Evolutionary conservation across 2,113 vertebrate species (phyloP), one percentile per base, ranked within the genome.

Genomic region (Cygnus atratus): DNA sequence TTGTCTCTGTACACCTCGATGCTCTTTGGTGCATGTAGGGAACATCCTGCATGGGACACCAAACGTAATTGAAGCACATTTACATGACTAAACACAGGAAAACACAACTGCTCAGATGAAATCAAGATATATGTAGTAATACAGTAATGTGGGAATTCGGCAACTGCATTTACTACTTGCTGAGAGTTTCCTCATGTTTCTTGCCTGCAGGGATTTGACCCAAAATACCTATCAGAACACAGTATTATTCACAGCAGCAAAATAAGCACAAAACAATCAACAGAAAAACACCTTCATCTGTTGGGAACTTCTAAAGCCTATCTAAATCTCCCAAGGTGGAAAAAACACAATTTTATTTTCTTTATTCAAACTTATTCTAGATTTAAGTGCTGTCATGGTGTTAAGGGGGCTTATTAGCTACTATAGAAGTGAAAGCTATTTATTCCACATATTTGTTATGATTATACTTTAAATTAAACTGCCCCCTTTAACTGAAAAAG

Each of bases 381-480:
- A 46, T 80, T 92, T 94, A 91, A 86, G 41, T 78, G 79, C 35
- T 87, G 43, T 90, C 6, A 7, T 67, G 68, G 72, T 67, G 35
- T 75, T 96, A 87, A 84, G 65, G 52, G 74, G 35, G 29, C n/a
- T 92, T 90, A 84, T 84, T 86, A 95, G 61, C 16, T 92, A 72
- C 57, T 25, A 52, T 1, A 78, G 57, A 92, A 61, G 61, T 68
- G 57, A 94, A 96, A 96, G 14, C 29, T 93, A 90, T 93, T 91
- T 94, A 85, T 94, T 93, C 46, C 43, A 84, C 13, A 10, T 57
- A 75, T 88, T 95, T 94, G 3, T 84, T 90, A 88, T 74, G 71
- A 90, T 57, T 74, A 31, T 57, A 71, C 28, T 80, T 77, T 71
- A 92, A 94, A 90, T 81, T 50, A 90, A 96, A 86, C 39, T 85